These are phyloP conservation scores for Palythoa heliodiscus DNA, from an alignment of 92 coral and sea anemone genomes.

Conservation along the genomic window DNA sequence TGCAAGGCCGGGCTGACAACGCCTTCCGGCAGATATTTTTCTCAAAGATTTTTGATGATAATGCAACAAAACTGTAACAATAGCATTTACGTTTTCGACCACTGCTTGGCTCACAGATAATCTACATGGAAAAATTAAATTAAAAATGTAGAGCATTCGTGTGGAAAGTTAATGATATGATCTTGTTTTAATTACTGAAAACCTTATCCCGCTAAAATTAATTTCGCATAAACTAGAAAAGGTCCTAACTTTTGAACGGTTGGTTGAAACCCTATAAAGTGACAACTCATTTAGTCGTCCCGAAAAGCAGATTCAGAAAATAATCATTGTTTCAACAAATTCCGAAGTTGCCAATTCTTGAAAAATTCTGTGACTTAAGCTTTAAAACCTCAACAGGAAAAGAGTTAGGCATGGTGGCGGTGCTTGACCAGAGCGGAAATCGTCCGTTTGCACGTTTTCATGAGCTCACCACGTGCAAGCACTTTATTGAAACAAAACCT, in stretches of 20 bases:
- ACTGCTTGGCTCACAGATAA: background rate
- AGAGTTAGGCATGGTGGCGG: background rate
- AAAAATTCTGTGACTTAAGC: no score
- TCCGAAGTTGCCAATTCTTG: no score
- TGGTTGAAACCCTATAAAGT: no score
- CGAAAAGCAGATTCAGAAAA: no score
- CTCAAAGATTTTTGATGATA: background rate
- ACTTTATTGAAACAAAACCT: background rate
- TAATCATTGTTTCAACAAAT: no score
- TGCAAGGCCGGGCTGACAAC: background rate
- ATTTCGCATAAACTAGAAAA: no score
- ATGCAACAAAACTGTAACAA: background rate
- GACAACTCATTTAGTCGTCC: no score
- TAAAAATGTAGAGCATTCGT: background rate
- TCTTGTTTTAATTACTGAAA: background rate
- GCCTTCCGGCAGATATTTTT: background rate
- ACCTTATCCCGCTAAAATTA: no score
- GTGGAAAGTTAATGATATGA: background rate
- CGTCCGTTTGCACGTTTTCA: background rate
- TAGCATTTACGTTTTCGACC: background rate
- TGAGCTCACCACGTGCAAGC: constrained; percentile 3
- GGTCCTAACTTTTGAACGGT: no score
- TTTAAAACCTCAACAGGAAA: no score
- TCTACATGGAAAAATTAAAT: background rate
- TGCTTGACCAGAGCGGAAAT: background rate